Evolutionary conservation across 2,888 invertebrate species (phyloP).

Genomic region (Orchesella flavescens): DNA sequence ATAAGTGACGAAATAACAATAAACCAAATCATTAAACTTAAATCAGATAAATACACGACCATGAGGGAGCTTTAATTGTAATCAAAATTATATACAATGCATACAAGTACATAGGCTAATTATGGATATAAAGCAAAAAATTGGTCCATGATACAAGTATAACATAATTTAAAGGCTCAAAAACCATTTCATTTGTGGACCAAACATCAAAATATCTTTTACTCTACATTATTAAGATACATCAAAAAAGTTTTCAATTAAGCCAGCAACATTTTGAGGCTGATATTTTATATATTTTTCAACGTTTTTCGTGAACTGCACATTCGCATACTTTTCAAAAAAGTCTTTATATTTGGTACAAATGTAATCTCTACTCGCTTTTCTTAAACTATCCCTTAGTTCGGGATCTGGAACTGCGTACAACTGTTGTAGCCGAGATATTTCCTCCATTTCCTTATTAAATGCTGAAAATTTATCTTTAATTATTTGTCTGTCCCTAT

Average conservation of each 20-base stretch:
- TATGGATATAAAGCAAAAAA: no score
- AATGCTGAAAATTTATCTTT: slow-evolving; percentile 94
- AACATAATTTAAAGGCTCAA: no score
- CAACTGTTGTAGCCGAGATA: slow-evolving; percentile 86
- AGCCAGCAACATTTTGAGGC: slow-evolving; percentile 86
- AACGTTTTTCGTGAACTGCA: slow-evolving; percentile 92
- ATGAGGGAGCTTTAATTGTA: no score
- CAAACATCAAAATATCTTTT: no score
- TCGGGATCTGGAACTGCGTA: slow-evolving; percentile 96
- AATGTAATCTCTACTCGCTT: slow-evolving; percentile 91
- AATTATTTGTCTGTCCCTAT: slow-evolving; percentile 87
- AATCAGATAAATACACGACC: no score
- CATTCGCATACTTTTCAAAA: slow-evolving; percentile 81
- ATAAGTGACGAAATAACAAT: no score
- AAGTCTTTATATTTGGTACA: slow-evolving; percentile 89
- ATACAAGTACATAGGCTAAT: no score
- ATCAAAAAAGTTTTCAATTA: slow-evolving; percentile 94
- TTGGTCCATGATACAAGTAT: no score
- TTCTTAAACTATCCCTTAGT: slow-evolving; percentile 88
- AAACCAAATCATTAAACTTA: no score
- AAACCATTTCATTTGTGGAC: no score
- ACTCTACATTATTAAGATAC: slow-evolving; percentile 77
- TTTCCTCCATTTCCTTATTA: slow-evolving; percentile 96
- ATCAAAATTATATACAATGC: no score
- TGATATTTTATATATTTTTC: slow-evolving; percentile 94